Percentiles rank a stretch among this genome's conserved stretches.
Evolutionary conservation across 2,113 vertebrate genomes (phyloP).

Genomic region (Pteruthius melanotis): DNA sequence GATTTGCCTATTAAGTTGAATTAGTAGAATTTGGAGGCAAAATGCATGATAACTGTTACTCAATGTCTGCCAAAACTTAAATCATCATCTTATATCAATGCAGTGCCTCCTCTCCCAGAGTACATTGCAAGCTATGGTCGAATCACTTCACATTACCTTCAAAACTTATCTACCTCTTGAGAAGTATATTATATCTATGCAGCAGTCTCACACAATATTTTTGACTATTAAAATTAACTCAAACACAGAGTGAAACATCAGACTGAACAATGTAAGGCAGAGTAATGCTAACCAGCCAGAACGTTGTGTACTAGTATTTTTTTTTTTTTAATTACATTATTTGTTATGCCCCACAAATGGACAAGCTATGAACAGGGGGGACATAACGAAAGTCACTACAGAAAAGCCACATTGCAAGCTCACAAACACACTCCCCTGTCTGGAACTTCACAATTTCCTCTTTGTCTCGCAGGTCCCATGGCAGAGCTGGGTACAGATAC

Average conservation of each 20-base stretch:
- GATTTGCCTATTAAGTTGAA: constrained; percentile 39
- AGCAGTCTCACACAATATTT: neutral
- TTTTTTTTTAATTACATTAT: neutral
- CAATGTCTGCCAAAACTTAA: constrained; percentile 25
- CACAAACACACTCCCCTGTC: neutral
- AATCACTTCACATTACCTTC: neutral
- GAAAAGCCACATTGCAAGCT: neutral
- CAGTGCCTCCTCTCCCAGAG: neutral
- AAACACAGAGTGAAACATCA: neutral
- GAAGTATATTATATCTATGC: neutral
- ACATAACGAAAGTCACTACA: neutral
- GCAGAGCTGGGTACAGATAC: neutral
- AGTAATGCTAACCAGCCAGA: neutral
- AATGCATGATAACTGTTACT: constrained; percentile 25
- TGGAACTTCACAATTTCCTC: neutral
- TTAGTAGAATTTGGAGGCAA: constrained; percentile 40
- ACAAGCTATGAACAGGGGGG: neutral
- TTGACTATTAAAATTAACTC: neutral
- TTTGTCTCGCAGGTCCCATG: neutral
- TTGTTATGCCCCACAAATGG: neutral
- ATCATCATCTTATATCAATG: constrained; percentile 17
- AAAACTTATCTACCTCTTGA: neutral
- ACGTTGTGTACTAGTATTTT: neutral
- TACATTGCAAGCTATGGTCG: neutral
- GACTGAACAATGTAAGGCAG: neutral